phyloP scores from a whole-genome alignment of 2,888 invertebrate genomes.

The Caenorhabditis becei region DNA sequence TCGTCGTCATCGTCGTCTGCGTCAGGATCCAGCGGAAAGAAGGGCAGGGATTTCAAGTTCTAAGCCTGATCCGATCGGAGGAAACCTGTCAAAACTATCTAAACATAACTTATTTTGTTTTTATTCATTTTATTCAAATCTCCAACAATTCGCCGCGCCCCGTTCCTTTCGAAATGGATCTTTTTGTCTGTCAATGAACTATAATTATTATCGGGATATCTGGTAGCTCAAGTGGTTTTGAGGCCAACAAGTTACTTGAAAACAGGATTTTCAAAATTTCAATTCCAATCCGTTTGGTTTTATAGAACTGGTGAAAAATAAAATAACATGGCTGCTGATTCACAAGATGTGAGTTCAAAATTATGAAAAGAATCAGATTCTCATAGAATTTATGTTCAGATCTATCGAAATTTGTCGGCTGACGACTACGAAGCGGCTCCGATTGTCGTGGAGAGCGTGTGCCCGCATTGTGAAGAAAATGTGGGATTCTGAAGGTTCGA shows the following conservation, averaged over 20 bases:
- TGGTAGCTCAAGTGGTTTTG: background rate
- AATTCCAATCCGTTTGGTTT: background rate
- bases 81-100: background rate
- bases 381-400: slow-evolving; percentile 31
- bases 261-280: too few relatives aligned
- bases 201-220: slow-evolving; percentile 2
- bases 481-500: slow-evolving; percentile 61
- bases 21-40: slow-evolving; percentile 70
- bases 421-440: slow-evolving; percentile 72
- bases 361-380: background rate
- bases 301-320: background rate
- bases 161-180: background rate
- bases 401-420: slow-evolving; percentile 65
- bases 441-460: slow-evolving; percentile 80
- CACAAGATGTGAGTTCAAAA: slow-evolving; percentile 60
- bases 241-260: background rate
- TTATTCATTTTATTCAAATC: slow-evolving; percentile 1
- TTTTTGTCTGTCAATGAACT: slow-evolving; percentile 1
- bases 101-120: slow-evolving; percentile 25
- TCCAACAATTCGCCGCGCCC: background rate
- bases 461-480: slow-evolving; percentile 79
- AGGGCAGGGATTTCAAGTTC: slow-evolving; percentile 82
- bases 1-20: slow-evolving; percentile 42
- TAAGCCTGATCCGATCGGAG: slow-evolving; percentile 53
- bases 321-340: slow-evolving; percentile 67